phyloP scores from a whole-genome alignment of 2,888 invertebrate species.

The Pilophorus perplexus region DNA sequence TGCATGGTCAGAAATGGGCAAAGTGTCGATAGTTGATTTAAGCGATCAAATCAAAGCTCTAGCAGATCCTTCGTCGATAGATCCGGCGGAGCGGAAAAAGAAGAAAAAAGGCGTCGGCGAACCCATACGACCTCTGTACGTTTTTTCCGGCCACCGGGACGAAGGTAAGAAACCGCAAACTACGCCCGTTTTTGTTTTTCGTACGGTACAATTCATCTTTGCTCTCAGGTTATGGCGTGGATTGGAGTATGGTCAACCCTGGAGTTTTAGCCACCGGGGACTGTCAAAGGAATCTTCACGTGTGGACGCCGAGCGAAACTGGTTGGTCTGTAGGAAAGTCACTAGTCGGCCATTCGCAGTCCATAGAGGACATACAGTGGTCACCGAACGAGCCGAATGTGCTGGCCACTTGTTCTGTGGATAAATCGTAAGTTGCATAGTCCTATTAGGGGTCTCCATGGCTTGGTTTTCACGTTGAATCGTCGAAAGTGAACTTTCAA shows the following conservation, averaged over 20 bases:
- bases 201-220: not conserved
- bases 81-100: conserved; percentile 43
- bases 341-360: conserved; percentile 79
- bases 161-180: conserved; percentile 30
- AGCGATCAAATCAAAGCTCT: conserved; percentile 75
- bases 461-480: conserved; percentile 24
- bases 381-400: conserved; percentile 91
- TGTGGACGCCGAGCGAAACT: conserved; percentile 76
- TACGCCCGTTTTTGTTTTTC: not conserved
- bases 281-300: conserved; percentile 86
- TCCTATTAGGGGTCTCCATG: too few species aligned
- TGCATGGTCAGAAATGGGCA: conserved; percentile 92
- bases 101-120: conserved; percentile 42
- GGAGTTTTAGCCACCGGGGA: conserved; percentile 92
- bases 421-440: conserved; percentile 62
- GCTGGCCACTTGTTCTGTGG: conserved; percentile 83
- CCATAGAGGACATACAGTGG: conserved; percentile 99
- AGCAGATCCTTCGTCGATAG: conserved; percentile 60
- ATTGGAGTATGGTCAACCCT: conserved; percentile 79
- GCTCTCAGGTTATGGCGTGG: conserved; percentile 86
- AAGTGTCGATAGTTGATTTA: conserved; percentile 90
- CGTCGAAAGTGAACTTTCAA: not conserved
- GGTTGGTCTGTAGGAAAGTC: conserved; percentile 88
- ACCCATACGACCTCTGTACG: conserved; percentile 28
- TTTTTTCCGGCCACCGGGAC: conserved; percentile 26